Evolutionary conservation across 2,113 vertebrate species (phyloP).

Genomic region (Pithys albifrons): DNA sequence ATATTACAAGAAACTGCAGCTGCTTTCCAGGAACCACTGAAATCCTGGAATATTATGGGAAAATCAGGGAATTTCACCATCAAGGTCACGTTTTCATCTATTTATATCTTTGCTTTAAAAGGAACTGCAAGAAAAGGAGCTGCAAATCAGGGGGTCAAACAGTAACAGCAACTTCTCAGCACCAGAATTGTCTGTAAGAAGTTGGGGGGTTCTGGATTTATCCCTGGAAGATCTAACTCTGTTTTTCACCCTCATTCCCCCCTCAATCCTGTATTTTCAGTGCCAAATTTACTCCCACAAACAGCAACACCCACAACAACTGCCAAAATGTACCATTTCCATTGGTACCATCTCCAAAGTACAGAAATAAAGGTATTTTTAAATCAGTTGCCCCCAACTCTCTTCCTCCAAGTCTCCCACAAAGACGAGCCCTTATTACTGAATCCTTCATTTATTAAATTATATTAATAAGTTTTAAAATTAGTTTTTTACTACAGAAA

Average conservation of each 20-base stretch:
- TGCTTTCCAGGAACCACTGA: background rate
- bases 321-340: background rate
- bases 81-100: background rate
- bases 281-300: background rate
- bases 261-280: background rate
- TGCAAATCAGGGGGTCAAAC: background rate
- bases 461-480: too few relatives aligned
- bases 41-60: background rate
- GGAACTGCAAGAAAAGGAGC: background rate
- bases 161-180: background rate
- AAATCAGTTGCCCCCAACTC: background rate
- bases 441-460: background rate
- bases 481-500: too few relatives aligned
- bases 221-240: background rate
- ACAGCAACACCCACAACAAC: background rate
- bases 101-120: background rate
- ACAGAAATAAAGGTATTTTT: background rate
- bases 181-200: accelerated
- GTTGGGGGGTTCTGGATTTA: background rate
- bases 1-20: background rate
- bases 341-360: accelerated
- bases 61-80: background rate
- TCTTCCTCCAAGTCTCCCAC: background rate
- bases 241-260: background rate
- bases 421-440: background rate